phyloP scores from a whole-genome alignment of 2,113 vertebrate species.

The Semnornis frantzii region DNA sequence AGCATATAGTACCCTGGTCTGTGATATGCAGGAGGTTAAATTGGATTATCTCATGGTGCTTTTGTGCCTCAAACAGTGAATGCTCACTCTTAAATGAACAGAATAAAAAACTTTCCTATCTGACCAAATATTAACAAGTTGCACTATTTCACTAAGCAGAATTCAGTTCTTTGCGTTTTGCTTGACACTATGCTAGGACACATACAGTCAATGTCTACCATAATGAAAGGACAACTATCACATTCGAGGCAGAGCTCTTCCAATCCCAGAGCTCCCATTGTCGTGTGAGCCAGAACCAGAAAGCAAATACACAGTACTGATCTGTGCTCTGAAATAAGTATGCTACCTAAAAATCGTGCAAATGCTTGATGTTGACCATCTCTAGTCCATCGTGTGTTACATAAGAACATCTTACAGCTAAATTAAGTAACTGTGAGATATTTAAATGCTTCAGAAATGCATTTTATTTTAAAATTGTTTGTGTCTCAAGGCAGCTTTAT shows the following conservation, averaged over 20 bases:
- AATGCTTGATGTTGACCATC: neutral
- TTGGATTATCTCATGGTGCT: neutral
- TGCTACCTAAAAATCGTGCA: neutral
- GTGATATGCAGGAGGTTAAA: neutral
- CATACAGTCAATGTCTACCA: neutral
- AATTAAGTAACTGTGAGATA: neutral
- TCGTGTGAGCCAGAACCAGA: neutral
- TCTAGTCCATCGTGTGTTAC: neutral
- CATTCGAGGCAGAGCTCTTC: neutral
- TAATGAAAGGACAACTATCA: neutral
- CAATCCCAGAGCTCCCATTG: neutral
- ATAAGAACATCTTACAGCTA: neutral
- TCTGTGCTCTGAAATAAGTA: neutral
- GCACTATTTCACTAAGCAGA: neutral
- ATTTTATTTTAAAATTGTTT: slow-evolving; percentile 13
- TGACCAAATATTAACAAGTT: neutral
- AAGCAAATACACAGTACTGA: neutral
- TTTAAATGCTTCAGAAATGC: neutral
- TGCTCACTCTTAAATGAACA: neutral
- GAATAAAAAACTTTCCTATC: neutral
- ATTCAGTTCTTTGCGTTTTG: neutral
- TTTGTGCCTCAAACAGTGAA: neutral
- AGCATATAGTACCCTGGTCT: neutral
- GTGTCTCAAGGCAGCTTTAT: neutral
- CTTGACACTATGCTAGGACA: neutral